A percentile compares a stretch with the other conserved stretches of the same genome.
Conservation (phyloP, 2,113 vertebrate species). For the Poeciliopsis prolifica region DNA sequence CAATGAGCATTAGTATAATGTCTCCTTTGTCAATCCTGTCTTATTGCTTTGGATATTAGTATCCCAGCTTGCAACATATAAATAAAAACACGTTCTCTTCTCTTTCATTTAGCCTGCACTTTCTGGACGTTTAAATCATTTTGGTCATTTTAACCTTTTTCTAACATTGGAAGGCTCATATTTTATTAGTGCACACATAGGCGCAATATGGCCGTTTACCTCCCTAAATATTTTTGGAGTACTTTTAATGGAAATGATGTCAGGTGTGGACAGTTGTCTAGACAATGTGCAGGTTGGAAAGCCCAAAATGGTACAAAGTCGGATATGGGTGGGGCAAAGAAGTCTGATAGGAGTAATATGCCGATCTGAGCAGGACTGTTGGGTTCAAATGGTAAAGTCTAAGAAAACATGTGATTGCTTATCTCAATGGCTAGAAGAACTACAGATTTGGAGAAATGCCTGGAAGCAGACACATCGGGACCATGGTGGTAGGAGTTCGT, state of each 20-base stretch:
- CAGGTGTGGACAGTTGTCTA: not conserved
- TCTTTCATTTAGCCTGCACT: not conserved
- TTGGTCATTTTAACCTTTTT: not conserved
- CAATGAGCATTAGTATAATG: conserved; percentile 25
- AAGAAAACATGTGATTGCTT: too few relatives aligned
- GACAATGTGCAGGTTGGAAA: not conserved
- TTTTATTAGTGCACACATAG: not conserved
- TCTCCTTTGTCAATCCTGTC: not conserved
- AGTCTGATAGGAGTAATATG: not conserved
- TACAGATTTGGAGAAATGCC: too few relatives aligned
- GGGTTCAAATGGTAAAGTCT: not conserved
- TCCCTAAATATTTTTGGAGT: not conserved
- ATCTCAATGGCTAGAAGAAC: too few relatives aligned
- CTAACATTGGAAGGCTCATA: not conserved
- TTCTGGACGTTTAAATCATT: not conserved
- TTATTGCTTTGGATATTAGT: not conserved
- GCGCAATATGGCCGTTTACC: not conserved
- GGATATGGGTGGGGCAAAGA: not conserved
- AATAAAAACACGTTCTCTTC: not conserved
- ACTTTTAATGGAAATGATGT: not conserved
- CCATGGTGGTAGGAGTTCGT: too few relatives aligned
- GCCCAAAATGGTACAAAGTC: not conserved
- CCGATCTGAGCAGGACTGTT: not conserved
- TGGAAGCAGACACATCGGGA: too few relatives aligned
- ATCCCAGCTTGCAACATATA: not conserved